Conservation (phyloP, 2,888 invertebrate species). For the Andrena chrysosceles region DNA sequence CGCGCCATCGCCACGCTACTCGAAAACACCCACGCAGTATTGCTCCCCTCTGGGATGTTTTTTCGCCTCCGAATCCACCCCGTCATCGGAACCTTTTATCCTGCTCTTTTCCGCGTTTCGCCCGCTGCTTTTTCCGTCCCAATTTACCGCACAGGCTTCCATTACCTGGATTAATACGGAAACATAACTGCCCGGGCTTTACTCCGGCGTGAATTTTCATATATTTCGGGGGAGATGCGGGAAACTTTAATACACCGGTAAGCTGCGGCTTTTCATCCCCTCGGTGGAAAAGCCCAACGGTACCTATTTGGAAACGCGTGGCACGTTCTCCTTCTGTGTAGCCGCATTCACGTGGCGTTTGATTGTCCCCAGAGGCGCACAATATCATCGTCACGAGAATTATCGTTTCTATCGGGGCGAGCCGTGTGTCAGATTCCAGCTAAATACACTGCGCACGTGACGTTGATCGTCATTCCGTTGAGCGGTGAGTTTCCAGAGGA, state of each 20-base stretch:
- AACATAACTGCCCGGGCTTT: not conserved
- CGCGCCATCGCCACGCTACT: not conserved
- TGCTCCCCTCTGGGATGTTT: not conserved
- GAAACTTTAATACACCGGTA: not conserved
- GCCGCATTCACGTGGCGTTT: slow-evolving; percentile 10
- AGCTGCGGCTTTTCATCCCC: not conserved
- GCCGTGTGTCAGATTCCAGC: slow-evolving; percentile 11
- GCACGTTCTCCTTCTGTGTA: not conserved
- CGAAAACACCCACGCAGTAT: not conserved
- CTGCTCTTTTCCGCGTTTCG: not conserved
- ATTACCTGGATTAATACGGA: slow-evolving; percentile 40
- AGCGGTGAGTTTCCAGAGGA: not conserved
- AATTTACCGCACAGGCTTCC: slow-evolving; percentile 11
- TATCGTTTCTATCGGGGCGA: slow-evolving; percentile 31
- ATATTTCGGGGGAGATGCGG: not conserved
- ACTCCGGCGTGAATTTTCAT: not conserved
- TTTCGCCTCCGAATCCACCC: not conserved
- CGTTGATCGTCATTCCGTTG: not conserved
- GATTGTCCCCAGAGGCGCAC: slow-evolving; percentile 25
- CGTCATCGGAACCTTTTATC: slow-evolving; percentile 3
- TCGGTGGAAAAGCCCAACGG: not conserved
- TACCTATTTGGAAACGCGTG: not conserved
- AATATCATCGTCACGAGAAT: slow-evolving; percentile 15
- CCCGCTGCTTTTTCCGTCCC: not conserved
- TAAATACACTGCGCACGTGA: not conserved